Base-by-base conservation (phyloP, 1,140 invertebrate species). In the Babylonia areolata region DNA sequence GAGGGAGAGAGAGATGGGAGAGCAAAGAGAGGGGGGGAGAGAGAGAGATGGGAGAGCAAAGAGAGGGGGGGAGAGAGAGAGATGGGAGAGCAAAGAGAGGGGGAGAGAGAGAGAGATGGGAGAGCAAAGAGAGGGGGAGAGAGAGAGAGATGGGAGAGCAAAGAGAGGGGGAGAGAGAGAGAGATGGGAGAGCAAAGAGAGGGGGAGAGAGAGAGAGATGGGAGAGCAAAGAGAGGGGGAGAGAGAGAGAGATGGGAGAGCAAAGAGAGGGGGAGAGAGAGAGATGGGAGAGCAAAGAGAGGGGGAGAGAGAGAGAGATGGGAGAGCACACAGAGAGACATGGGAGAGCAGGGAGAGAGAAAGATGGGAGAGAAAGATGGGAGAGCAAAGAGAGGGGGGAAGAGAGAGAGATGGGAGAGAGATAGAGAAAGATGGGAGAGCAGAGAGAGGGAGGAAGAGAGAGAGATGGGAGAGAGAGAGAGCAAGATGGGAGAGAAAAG, bases 181-280 rank as follows among this genome's bases (percentile, higher is more conserved):
- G 73, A 37, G 73, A 40, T 17, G 37, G 28, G 37, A 31, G 37
- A 33, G 15, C 3, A 77, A 40, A 23, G n/a, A 6, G 73, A 37
- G 31, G 37, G 64, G 64, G n/a, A 33, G 79, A 81, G 51, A 69
- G 81, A 64, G 81, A 69, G 51, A 69, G 81, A 0, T 3, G 58
- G 35, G 11, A n/a, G 46, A 51, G 39, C 9, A 23, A 54, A 33
- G 35, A 20, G 40, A 80, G 28, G 1, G 39, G 20, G 35, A 33
- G 78, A 54, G n/a, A 39, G 35, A 20, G 40, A 39, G 37, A 33
- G 39, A 33, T 23, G 40, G 42, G n/a, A 54, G 79, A 54, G 79
- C n/a, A 51, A 33, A 42, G 69, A 71, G 82, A 71, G 54, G 40
- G 82, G 33, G 12, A 39, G 51, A 40, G 69, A n/a, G 78, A 54